Evolutionary conservation across 2,888 invertebrate genomes (phyloP), one percentile per base, ranked within the genome.

Genomic region (Antitype chi): DNA sequence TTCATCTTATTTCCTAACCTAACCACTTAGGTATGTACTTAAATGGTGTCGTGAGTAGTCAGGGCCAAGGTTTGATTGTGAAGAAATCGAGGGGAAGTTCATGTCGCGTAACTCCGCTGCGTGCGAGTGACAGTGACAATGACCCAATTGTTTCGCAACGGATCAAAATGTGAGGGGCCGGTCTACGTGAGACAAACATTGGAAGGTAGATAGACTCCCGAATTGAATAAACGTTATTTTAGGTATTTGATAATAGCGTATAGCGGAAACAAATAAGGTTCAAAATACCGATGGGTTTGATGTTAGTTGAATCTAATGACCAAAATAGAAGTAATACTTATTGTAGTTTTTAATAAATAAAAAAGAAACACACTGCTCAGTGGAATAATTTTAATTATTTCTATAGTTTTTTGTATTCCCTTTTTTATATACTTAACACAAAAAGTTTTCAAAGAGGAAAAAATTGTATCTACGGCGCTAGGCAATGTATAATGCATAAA

Each of bases 71-170:
- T 43, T 23, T n/a, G 23, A 17, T 9, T 8, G 32, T 83, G 74
- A 52, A 71, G 74, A 83, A 77, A 83, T 57, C 60, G 59, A 55
- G 55, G 5, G 63, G 76, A 80, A 83, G 80, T 83, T 74, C 73
- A 74, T 47, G 25, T 32, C 68, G 62, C 53, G 63, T n/a, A 70
- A 72, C 66, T 55, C 32, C 25, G 28, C 47, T 7, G 53, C 20
- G 43, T 55, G 60, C 43, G 71, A 64, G 53, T 80, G 82, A 52
- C 70, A 82, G 80, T 83, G 83, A 74, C 83, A 83, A 53, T 83
- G 83, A 82, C 83, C 83, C 43, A 74, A 6, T 32, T 81, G 69
- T 77, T 74, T 71, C 76, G 76, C 25, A 76, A 80, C 76, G 76
- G 59, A 25, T 60, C 23, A 25, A 15, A 62, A 43, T 47, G 57